These are phyloP conservation scores for Pseudococcus jackbeardsleyi DNA, from an alignment of 2,888 invertebrate genomes.

Conservation along the genomic window DNA sequence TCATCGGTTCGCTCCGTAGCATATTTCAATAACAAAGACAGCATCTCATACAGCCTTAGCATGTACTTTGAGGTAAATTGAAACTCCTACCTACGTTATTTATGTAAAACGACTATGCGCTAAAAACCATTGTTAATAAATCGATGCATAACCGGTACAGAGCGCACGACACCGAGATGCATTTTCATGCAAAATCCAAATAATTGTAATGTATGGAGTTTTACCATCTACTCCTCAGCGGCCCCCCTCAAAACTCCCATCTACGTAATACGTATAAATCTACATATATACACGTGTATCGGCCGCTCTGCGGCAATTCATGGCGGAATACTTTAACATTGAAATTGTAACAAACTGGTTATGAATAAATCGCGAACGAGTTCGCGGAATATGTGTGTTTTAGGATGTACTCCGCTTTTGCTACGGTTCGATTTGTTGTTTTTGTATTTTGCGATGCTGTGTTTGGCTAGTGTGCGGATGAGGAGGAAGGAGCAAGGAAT, in stretches of 20 bases:
- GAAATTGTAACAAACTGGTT: slow-evolving; percentile 44
- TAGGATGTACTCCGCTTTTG: not conserved
- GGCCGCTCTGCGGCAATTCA: not conserved
- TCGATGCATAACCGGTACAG: slow-evolving; percentile 48
- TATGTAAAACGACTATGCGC: slow-evolving; percentile 42
- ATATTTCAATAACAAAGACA: slow-evolving; percentile 34
- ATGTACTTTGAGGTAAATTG: slow-evolving; percentile 4
- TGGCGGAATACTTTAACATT: slow-evolving; percentile 44
- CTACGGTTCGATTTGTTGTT: not conserved
- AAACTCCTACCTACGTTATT: slow-evolving; percentile 56
- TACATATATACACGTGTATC: slow-evolving; percentile 2
- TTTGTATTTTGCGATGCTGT: not conserved
- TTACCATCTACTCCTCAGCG: not conserved
- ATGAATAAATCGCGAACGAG: slow-evolving; percentile 11
- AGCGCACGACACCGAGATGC: slow-evolving; percentile 13
- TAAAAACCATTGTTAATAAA: slow-evolving; percentile 52
- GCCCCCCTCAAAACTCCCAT: not conserved
- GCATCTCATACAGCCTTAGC: not conserved
- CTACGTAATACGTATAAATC: slow-evolving; percentile 1
- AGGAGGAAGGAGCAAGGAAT: not conserved
- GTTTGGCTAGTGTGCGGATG: not conserved
- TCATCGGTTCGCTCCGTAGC: not conserved
- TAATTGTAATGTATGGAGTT: slow-evolving; percentile 13
- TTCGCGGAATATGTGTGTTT: not conserved
- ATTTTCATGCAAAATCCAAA: slow-evolving; percentile 45